Evolutionary conservation across 30 jellyfish, hydroid and myxozoan species (phyloP).

Genomic region (Hydractinia symbiolongicarpus): DNA sequence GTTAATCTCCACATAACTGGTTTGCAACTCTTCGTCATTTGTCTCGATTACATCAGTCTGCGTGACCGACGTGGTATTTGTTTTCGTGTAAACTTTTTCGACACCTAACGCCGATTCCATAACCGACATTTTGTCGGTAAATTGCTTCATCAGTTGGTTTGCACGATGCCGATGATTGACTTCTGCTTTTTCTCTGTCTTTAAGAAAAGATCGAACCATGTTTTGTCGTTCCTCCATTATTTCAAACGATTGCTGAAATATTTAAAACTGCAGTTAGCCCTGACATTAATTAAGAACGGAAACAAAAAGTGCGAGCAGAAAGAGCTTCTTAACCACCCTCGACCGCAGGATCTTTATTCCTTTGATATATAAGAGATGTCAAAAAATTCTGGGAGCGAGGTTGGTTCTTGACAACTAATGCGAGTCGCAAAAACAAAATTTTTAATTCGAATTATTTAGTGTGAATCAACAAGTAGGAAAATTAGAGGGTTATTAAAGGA

Average conservation of each 20-base stretch:
- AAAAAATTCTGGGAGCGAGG: too few species aligned
- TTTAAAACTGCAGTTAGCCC: background rate
- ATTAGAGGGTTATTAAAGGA: too few species aligned
- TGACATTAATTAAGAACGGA: background rate
- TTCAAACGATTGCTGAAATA: slow-evolving; percentile 26
- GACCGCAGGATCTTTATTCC: too few species aligned
- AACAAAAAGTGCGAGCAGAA: too few species aligned
- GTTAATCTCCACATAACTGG: background rate
- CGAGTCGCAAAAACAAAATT: too few species aligned
- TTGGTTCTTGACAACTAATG: too few species aligned
- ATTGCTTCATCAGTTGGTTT: slow-evolving; percentile 25
- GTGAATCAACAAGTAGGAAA: too few species aligned
- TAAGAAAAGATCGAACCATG: slow-evolving; percentile 36
- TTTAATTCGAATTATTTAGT: too few species aligned
- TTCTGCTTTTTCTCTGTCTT: slow-evolving; percentile 35
- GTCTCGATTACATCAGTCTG: slow-evolving; percentile 18
- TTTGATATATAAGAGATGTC: too few species aligned
- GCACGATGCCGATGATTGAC: slow-evolving; percentile 10
- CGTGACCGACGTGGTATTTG: background rate
- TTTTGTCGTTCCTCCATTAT: slow-evolving; percentile 43
- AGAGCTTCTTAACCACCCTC: too few species aligned
- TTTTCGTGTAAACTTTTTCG: background rate
- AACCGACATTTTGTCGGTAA: slow-evolving; percentile 17
- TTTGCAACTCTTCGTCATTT: slow-evolving; percentile 11
- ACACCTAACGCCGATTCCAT: background rate